These are phyloP conservation scores for Hippocampus abdominalis DNA, from an alignment of 2,113 vertebrate genomes.

Conservation along the genomic window DNA sequence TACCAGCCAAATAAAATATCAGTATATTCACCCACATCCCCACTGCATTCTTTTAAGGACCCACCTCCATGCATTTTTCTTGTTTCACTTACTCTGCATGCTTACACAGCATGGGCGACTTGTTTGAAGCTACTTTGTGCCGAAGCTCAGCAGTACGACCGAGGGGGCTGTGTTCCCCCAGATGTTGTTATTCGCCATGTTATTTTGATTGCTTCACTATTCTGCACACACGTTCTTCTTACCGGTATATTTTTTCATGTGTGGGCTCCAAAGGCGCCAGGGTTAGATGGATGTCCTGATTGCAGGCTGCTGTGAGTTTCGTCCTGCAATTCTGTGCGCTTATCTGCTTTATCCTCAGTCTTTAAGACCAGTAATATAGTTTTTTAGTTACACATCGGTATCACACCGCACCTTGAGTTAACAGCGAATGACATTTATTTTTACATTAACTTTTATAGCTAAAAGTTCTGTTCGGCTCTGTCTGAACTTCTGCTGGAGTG, in stretches of 20 bases:
- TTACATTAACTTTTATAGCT: neutral
- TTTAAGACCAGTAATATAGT: constrained; percentile 32
- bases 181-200: constrained; percentile 55
- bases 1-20: constrained; percentile 48
- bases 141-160: constrained; percentile 60
- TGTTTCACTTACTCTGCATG: constrained; percentile 35
- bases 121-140: constrained; percentile 51
- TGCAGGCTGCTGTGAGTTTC: constrained; percentile 48
- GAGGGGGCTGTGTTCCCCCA: constrained; percentile 55
- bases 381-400: constrained; percentile 11
- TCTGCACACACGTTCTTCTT: constrained; percentile 14
- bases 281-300: constrained; percentile 61
- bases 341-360: constrained; percentile 29
- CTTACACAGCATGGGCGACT: constrained; percentile 35
- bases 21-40: constrained; percentile 6
- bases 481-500: no score
- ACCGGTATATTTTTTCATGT: constrained; percentile 23
- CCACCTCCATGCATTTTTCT: constrained; percentile 52
- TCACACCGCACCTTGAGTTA: constrained; percentile 15
- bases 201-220: constrained; percentile 47
- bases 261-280: constrained; percentile 28
- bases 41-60: constrained; percentile 35
- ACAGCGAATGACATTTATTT: constrained; percentile 12
- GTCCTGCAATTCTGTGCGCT: constrained; percentile 12
- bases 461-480: neutral